Evolutionary conservation across 2,797 vertebrate genomes (phyloP).

Genomic region (Oreochromis mossambicus): DNA sequence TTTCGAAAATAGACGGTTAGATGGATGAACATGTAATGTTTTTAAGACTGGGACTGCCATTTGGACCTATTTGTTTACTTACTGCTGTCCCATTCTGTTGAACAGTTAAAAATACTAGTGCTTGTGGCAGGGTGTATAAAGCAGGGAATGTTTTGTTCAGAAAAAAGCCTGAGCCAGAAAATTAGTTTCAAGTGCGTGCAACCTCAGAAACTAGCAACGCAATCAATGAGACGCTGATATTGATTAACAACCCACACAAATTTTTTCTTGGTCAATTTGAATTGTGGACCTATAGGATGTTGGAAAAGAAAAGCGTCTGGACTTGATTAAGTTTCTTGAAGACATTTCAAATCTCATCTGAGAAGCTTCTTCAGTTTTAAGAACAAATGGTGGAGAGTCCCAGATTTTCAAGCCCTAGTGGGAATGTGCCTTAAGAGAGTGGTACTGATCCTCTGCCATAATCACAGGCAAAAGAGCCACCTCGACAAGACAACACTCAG

Average conservation of each 20-base stretch:
- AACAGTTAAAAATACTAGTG: background rate
- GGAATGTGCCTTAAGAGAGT: too few relatives aligned
- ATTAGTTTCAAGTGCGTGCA: background rate
- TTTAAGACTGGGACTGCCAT: background rate
- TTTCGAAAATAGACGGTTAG: background rate
- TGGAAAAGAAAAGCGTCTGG: background rate
- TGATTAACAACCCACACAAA: slow-evolving; percentile 12
- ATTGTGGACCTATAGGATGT: background rate
- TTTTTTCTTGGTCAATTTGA: background rate
- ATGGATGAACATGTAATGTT: background rate
- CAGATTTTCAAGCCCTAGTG: background rate
- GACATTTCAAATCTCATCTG: background rate
- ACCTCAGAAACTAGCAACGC: background rate
- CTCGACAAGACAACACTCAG: too few relatives aligned
- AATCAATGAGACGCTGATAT: background rate
- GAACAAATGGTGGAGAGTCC: background rate
- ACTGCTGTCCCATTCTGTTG: background rate
- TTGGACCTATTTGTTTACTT: background rate
- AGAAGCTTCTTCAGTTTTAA: background rate
- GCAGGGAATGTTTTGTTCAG: background rate
- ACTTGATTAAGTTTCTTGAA: background rate
- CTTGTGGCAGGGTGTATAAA: background rate
- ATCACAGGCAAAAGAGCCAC: too few relatives aligned
- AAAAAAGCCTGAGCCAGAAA: background rate
- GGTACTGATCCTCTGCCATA: too few relatives aligned